A percentile compares a stretch with the other conserved stretches of the same genome.
These are phyloP conservation scores for Sterrhoptilus dennistouni DNA, from an alignment of 2,113 vertebrate genomes.

Conservation along the genomic window DNA sequence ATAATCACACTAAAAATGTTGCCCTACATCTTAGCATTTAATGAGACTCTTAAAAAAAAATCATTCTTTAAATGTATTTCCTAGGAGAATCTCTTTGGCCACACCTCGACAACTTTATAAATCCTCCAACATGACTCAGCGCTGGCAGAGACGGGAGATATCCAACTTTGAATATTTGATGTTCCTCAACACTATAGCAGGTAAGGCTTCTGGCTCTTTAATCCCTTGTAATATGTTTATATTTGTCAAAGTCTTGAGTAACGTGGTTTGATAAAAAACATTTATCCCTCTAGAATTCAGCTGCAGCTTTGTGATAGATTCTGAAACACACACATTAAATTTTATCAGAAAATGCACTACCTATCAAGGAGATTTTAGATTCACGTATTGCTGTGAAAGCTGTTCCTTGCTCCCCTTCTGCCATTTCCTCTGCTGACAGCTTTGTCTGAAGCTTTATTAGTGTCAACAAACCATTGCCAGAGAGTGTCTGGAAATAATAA, in stretches of 20 bases:
- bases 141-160: slow-evolving; percentile 97
- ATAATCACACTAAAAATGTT: slow-evolving; percentile 4
- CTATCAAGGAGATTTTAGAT: slow-evolving; percentile 52
- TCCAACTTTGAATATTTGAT: slow-evolving; percentile 99
- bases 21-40: background rate
- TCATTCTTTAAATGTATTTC: slow-evolving; percentile 45
- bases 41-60: slow-evolving; percentile 17
- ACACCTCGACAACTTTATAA: slow-evolving; percentile 97
- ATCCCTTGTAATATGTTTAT: slow-evolving; percentile 60
- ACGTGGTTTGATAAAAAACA: slow-evolving; percentile 21
- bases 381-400: slow-evolving; percentile 66
- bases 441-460: slow-evolving; percentile 84
- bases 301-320: slow-evolving; percentile 53
- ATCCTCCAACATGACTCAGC: slow-evolving; percentile 99
- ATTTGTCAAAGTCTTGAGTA: slow-evolving; percentile 61
- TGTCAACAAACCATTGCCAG: slow-evolving; percentile 82
- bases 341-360: slow-evolving; percentile 61
- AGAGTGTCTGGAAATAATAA: slow-evolving; percentile 83
- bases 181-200: slow-evolving; percentile 98
- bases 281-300: slow-evolving; percentile 61
- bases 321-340: slow-evolving; percentile 59
- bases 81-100: slow-evolving; percentile 93
- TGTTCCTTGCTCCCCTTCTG: slow-evolving; percentile 70
- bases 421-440: slow-evolving; percentile 80
- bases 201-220: slow-evolving; percentile 74